Evolutionary conservation across 2,888 invertebrate species (phyloP).

Genomic region (Drosophila prostipennis): DNA sequence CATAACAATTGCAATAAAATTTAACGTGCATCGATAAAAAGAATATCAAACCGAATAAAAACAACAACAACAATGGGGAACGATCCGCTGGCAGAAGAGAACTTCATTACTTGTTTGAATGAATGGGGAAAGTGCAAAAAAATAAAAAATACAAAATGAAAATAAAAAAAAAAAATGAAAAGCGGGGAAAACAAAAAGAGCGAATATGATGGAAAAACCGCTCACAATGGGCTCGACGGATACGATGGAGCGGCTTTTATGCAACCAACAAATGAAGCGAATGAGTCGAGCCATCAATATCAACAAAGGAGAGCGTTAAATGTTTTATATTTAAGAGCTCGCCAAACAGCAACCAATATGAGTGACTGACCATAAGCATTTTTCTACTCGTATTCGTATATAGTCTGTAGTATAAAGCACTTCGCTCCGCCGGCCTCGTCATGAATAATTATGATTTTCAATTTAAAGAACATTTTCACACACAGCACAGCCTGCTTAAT

Average conservation of each 20-base stretch:
- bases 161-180: conserved; percentile 1
- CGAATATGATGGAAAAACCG: conserved; percentile 58
- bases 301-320: conserved; percentile 71
- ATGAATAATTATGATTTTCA: conserved; percentile 74
- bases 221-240: conserved; percentile 58
- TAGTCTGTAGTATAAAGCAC: conserved; percentile 5
- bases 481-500: conserved; percentile 49
- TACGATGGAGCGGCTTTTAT: conserved; percentile 55
- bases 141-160: conserved; percentile 9
- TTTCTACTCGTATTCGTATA: conserved; percentile 50
- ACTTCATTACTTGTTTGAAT: conserved; percentile 75
- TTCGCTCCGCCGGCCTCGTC: conserved; percentile 7
- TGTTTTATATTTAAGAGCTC: conserved; percentile 75
- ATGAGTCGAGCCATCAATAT: conserved; percentile 63
- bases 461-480: conserved; percentile 58
- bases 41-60: conserved; percentile 70
- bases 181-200: conserved; percentile 41
- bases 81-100: conserved; percentile 46
- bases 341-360: conserved; percentile 55
- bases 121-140: conserved; percentile 55
- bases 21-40: conserved; percentile 78
- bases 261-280: conserved; percentile 71
- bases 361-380: conserved; percentile 44
- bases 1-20: conserved; percentile 80
- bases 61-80: conserved; percentile 59